These are phyloP conservation scores for Osmerus eperlanus DNA, from an alignment of 2,113 vertebrate species.

Conservation along the genomic window DNA sequence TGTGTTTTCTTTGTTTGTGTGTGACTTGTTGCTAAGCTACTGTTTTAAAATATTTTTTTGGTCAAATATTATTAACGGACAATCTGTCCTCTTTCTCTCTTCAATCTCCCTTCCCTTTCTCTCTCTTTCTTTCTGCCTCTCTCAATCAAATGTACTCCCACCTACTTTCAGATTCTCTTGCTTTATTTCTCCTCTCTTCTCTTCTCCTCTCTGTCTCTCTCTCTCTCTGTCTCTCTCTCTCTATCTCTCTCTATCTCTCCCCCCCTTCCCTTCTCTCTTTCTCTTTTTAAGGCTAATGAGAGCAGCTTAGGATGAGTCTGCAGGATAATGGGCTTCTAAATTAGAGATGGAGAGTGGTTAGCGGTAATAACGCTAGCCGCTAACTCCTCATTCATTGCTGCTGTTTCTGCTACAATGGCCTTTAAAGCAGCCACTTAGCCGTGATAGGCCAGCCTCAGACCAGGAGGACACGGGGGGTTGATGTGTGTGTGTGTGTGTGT, in stretches of 20 bases:
- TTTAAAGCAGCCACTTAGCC: conserved; percentile 17
- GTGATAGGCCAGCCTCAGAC: conserved; percentile 11
- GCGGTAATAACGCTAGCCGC: conserved; percentile 20
- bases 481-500: too few relatives aligned
- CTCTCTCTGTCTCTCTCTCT: neutral
- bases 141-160: too few relatives aligned
- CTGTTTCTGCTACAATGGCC: conserved; percentile 9
- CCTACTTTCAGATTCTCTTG: neutral
- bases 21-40: conserved; percentile 56
- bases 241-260: conserved; percentile 9
- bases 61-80: conserved; percentile 31
- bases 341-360: conserved; percentile 34
- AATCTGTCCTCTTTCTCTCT: neutral
- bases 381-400: conserved; percentile 14
- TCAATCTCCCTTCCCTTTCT: neutral
- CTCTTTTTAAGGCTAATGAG: conserved; percentile 1
- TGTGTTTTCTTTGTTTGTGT: conserved; percentile 8
- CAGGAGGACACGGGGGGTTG: too few relatives aligned
- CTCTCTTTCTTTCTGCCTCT: neutral
- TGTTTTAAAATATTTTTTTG: conserved; percentile 19
- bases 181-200: conserved; percentile 37
- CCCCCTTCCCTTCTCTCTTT: conserved; percentile 12
- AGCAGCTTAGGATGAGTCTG: conserved; percentile 12
- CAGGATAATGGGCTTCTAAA: conserved; percentile 25
- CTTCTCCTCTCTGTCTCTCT: conserved; percentile 2